Conservation (phyloP, 2,888 invertebrate genomes). For the Eupeodes luniger region DNA sequence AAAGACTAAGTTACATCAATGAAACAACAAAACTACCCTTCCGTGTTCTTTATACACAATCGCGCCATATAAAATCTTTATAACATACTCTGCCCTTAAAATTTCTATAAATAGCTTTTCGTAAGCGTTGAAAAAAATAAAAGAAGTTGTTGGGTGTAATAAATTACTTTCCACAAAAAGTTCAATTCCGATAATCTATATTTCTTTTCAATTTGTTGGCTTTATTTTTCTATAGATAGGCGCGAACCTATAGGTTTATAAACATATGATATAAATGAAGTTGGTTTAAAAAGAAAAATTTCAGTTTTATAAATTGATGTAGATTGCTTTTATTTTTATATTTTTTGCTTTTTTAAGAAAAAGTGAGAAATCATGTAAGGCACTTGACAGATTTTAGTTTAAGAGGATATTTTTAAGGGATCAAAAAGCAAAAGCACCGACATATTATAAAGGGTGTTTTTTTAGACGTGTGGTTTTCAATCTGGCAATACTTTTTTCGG, state of each 20-base stretch:
- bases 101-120: too few species aligned
- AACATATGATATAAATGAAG: not conserved
- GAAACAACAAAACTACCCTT: too few species aligned
- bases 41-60: too few species aligned
- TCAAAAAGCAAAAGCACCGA: not conserved
- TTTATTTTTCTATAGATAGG: not conserved
- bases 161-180: not conserved
- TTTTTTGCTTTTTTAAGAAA: not conserved
- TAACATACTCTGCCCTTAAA: too few species aligned
- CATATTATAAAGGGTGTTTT: not conserved
- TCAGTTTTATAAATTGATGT: not conserved
- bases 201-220: constrained; percentile 6
- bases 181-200: not conserved
- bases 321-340: not conserved
- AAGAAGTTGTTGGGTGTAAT: not conserved
- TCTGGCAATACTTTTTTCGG: too few species aligned
- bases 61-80: too few species aligned
- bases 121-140: too few species aligned
- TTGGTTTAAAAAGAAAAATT: not conserved
- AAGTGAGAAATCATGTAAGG: constrained; percentile 14
- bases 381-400: constrained; percentile 22
- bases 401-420: not conserved
- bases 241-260: not conserved
- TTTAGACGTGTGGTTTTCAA: too few species aligned
- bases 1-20: too few species aligned